Percentiles rank a stretch among this genome's conserved stretches.
These are phyloP conservation scores for Reinhardtius hippoglossoides DNA, from an alignment of 2,113 vertebrate genomes.

Conservation along the genomic window DNA sequence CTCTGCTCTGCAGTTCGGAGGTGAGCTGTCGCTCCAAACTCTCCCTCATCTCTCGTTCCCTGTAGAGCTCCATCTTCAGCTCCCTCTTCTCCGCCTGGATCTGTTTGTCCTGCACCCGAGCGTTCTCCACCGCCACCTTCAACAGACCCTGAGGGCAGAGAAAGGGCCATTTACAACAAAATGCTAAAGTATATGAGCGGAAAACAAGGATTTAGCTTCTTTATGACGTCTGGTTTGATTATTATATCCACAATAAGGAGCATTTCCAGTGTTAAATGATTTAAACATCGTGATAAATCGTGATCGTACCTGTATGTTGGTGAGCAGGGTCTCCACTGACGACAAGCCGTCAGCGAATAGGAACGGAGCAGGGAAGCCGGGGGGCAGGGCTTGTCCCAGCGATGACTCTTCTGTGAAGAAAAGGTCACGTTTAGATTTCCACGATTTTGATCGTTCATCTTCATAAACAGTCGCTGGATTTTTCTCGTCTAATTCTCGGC, in stretches of 20 bases:
- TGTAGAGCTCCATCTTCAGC: slow-evolving; percentile 97
- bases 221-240: too few relatives aligned
- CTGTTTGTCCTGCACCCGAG: slow-evolving; percentile 95
- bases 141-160: slow-evolving; percentile 87
- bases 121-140: slow-evolving; percentile 97
- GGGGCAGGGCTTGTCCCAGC: slow-evolving; percentile 85
- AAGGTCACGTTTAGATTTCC: not conserved
- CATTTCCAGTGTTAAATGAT: too few relatives aligned
- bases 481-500: too few relatives aligned
- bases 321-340: slow-evolving; percentile 95
- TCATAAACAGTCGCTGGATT: too few relatives aligned
- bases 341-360: slow-evolving; percentile 93
- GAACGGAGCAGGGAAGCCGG: slow-evolving; percentile 91
- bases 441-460: not conserved
- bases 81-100: slow-evolving; percentile 96
- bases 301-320: slow-evolving; percentile 93
- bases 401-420: slow-evolving; percentile 82
- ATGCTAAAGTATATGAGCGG: too few relatives aligned
- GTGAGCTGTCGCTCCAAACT: slow-evolving; percentile 95
- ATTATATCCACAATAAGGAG: too few relatives aligned
- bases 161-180: not conserved
- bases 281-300: too few relatives aligned
- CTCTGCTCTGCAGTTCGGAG: slow-evolving; percentile 95
- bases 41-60: slow-evolving; percentile 95
- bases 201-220: too few relatives aligned